Evolutionary conservation across 2,797 vertebrate species (phyloP).

Genomic region (Scolopax rusticola): DNA sequence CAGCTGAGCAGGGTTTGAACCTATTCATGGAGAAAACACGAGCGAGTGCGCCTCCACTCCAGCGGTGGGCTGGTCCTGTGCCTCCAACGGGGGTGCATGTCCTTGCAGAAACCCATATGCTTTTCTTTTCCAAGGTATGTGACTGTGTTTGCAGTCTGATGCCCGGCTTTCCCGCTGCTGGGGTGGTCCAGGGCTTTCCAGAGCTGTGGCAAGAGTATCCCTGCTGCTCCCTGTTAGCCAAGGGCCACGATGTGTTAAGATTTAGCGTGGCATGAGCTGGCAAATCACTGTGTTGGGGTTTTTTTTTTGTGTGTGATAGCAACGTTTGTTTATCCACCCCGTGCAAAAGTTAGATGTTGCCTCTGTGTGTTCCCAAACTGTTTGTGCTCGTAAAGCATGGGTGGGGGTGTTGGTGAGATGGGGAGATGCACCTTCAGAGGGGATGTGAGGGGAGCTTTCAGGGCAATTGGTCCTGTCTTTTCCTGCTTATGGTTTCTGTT

Average conservation of each 20-base stretch:
- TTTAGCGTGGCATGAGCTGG: not conserved
- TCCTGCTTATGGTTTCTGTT: not conserved
- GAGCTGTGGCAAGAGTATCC: not conserved
- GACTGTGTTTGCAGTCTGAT: not conserved
- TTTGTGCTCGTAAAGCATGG: not conserved
- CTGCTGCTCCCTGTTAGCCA: not conserved
- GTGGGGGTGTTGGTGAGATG: not conserved
- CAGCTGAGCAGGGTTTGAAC: not conserved
- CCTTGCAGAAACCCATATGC: rapidly evolving
- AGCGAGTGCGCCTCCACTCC: not conserved
- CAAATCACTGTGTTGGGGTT: not conserved
- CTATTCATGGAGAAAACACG: rapidly evolving
- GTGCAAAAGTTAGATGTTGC: not conserved
- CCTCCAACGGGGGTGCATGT: not conserved
- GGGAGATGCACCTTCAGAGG: not conserved
- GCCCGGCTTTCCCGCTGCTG: not conserved
- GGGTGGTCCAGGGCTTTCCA: not conserved
- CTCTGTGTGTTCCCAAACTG: not conserved
- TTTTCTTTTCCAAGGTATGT: not conserved
- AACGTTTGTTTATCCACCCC: not conserved
- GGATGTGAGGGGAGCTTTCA: rapidly evolving
- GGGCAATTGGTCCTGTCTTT: not conserved
- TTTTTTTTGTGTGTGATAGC: not conserved
- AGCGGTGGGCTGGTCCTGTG: not conserved
- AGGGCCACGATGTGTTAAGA: rapidly evolving